Percentiles rank a stretch among this genome's conserved stretches.
Conservation (phyloP, 1,140 invertebrate genomes). For the Calycopis cecrops region DNA sequence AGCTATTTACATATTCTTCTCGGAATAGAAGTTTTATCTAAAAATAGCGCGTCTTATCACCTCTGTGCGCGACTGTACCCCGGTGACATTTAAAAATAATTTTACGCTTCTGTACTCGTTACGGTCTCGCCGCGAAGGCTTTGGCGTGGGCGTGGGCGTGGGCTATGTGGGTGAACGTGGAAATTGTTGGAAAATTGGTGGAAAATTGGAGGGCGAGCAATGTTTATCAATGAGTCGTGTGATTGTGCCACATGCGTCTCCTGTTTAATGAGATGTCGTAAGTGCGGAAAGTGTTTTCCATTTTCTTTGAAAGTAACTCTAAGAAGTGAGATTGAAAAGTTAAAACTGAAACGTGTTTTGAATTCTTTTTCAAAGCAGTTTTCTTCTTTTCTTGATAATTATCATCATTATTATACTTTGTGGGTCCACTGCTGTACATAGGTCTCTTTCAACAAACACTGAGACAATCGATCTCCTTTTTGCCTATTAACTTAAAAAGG, state of each 20-base stretch:
- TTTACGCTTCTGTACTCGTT: conserved; percentile 40
- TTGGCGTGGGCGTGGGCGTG: conserved; percentile 26
- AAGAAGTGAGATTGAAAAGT: too few species aligned
- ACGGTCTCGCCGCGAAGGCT: conserved; percentile 22
- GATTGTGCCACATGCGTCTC: conserved; percentile 24
- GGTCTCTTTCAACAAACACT: too few species aligned
- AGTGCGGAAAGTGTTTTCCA: not conserved
- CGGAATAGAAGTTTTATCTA: not conserved
- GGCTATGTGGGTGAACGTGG: conserved; percentile 31
- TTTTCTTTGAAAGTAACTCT: too few species aligned
- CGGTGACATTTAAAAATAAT: conserved; percentile 55
- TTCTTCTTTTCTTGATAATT: too few species aligned
- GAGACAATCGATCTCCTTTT: too few species aligned
- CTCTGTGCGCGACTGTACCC: conserved; percentile 24
- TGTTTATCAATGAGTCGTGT: conserved; percentile 37
- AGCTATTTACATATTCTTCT: too few species aligned
- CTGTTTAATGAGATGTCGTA: not conserved
- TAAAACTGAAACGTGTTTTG: not conserved
- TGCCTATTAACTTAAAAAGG: too few species aligned
- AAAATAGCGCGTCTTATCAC: conserved; percentile 1
- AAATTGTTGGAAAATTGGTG: conserved; percentile 45
- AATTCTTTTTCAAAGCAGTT: not conserved
- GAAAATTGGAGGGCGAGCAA: conserved; percentile 15
- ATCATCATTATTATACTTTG: too few species aligned
- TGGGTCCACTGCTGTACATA: too few species aligned